These are phyloP conservation scores for Melierax canorus DNA, from an alignment of 2,113 vertebrate species.

Conservation along the genomic window DNA sequence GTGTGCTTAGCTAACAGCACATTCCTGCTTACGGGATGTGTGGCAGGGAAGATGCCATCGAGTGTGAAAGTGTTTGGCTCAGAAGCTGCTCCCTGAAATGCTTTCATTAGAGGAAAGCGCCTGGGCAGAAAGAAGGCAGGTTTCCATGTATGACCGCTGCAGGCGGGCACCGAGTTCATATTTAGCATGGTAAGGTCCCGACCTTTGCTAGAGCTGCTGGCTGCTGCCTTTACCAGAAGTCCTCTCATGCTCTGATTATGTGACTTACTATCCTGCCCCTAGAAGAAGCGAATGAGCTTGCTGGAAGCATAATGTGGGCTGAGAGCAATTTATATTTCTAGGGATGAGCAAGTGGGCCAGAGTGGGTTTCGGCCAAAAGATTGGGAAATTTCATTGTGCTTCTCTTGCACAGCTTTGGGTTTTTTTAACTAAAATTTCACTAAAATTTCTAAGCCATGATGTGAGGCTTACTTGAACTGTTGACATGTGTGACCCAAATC, in stretches of 20 bases:
- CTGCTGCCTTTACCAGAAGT: neutral
- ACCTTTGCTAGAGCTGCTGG: neutral
- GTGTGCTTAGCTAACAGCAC: neutral
- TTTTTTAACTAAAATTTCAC: neutral
- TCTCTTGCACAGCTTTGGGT: neutral
- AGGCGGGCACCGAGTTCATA: fast-evolving
- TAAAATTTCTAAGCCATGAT: neutral
- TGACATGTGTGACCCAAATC: neutral
- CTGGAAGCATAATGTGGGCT: neutral
- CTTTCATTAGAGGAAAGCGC: neutral
- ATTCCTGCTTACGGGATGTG: neutral
- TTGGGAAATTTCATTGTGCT: neutral
- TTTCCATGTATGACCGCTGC: fast-evolving
- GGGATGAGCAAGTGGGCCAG: neutral
- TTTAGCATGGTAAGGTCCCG: fast-evolving
- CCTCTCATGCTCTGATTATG: neutral
- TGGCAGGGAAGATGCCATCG: neutral
- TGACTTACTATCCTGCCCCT: neutral
- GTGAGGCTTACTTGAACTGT: neutral
- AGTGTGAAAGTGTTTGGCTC: neutral
- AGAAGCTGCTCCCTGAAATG: neutral
- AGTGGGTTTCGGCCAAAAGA: neutral
- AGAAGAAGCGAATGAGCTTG: neutral
- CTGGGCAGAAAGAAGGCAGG: neutral
- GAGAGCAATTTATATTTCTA: neutral